Evolutionary conservation across 2,888 invertebrate species (phyloP).

Genomic region (Pseudococcus jackbeardsleyi): DNA sequence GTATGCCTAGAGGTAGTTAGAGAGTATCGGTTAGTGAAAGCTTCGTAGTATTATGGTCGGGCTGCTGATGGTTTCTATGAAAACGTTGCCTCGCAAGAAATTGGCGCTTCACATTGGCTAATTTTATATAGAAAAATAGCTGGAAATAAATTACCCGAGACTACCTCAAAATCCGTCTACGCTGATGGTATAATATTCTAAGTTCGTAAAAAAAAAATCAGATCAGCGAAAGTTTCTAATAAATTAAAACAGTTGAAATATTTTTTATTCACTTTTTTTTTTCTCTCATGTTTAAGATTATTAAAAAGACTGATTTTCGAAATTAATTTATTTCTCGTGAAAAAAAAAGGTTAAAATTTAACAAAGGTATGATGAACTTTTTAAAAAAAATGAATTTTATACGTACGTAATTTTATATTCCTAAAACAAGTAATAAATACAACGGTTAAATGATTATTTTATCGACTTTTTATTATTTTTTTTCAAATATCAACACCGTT

Average conservation of each 20-base stretch:
- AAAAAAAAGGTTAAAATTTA: slow-evolving; percentile 19
- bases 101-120: not conserved
- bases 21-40: slow-evolving; percentile 14
- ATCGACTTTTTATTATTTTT: not conserved
- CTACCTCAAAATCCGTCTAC: slow-evolving; percentile 45
- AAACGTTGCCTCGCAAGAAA: not conserved
- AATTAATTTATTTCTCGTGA: not conserved
- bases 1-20: not conserved
- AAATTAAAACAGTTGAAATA: slow-evolving; percentile 12
- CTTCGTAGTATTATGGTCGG: not conserved
- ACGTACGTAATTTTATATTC: slow-evolving; percentile 19
- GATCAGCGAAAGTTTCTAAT: not conserved
- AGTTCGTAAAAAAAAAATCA: slow-evolving; percentile 6
- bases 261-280: slow-evolving; percentile 20
- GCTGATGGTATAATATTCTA: slow-evolving; percentile 28
- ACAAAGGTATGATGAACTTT: not conserved
- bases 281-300: slow-evolving; percentile 23
- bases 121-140: slow-evolving; percentile 23
- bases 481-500: slow-evolving; percentile 1
- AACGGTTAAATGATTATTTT: not conserved
- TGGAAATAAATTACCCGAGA: slow-evolving; percentile 14
- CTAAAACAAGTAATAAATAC: not conserved
- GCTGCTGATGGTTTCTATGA: not conserved
- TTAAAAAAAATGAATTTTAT: slow-evolving; percentile 21
- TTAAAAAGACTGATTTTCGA: slow-evolving; percentile 51